Evolutionary conservation across 1,140 invertebrate genomes (phyloP), one percentile per base, ranked within the genome.

Genomic region (Drosophila nikananu): DNA sequence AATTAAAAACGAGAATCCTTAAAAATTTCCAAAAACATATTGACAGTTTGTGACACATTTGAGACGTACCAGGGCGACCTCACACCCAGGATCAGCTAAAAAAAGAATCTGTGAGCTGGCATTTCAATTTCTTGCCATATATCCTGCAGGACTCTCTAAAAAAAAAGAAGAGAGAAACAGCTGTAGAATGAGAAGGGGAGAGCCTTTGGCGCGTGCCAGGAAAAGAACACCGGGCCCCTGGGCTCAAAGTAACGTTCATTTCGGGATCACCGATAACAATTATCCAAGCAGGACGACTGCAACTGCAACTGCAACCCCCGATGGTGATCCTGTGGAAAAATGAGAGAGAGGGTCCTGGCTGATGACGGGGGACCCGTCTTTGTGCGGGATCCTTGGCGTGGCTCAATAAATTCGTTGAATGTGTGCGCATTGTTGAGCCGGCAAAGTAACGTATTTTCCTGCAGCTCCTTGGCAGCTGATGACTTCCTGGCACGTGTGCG

Each of bases 211-310:
- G 84, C 84, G 84, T 89, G 84, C 71, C 84, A 81, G 72, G 12
- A 41, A 73, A 76, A 35, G 55, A 79, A 79, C 84, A 89, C 78
- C 86, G 71, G 84, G 81, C 84, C 46, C 46, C 70, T 60, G 84
- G 84, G 66, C 84, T 55, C 63, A 77, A 84, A 66, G 78, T 89
- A 89, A 89, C 86, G 86, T 80, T 66, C 64, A 64, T 89, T 89
- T 84, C 57, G 44, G 86, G 84, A 89, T 89, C 84, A 84, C 71
- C 78, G 86, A 89, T 89, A 89, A 77, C 73, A 84, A 90, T 89
- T 89, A 84, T 68, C 60, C 59, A 76, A 66, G 70, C 57, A 86
- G 77, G 57, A 75, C 68, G 48, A 70, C 49, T 70, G 61, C 63
- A 48, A 35, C 71, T 76, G 49, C 77, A 77, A 77, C 77, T 80